A percentile compares a stretch with the other conserved stretches of the same genome.
Evolutionary conservation across 1,140 invertebrate species (phyloP).

Genomic region (Lucilia cuprina): DNA sequence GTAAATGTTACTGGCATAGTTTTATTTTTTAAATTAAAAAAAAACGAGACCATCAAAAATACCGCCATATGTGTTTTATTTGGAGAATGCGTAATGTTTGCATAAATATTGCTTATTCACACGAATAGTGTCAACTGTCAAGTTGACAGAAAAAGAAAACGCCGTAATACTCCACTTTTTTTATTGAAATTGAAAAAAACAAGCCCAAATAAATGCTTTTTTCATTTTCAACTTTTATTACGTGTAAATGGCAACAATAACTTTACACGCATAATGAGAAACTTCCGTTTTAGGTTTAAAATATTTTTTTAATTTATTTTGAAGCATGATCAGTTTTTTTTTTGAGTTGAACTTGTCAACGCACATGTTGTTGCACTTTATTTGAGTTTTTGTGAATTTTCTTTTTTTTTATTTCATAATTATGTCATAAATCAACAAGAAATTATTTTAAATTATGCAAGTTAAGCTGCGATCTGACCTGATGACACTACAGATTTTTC

Average conservation of each 20-base stretch:
- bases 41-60: background rate
- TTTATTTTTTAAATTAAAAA: background rate
- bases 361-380: background rate
- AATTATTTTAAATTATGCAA: background rate
- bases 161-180: background rate
- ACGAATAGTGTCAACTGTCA: constrained; percentile 18
- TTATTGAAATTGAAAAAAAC: background rate
- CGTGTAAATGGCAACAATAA: background rate
- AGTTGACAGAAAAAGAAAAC: background rate
- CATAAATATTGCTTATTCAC: background rate
- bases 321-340: background rate
- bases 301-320: background rate
- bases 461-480: background rate
- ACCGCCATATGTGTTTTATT: background rate
- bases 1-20: too few species aligned
- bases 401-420: background rate
- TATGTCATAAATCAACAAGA: background rate
- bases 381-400: background rate
- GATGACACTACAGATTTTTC: too few species aligned
- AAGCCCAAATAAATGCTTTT: background rate
- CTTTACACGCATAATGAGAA: background rate
- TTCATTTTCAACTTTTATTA: background rate
- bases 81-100: background rate
- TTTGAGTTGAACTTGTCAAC: background rate
- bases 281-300: constrained; percentile 17